Evolutionary conservation across 2,797 vertebrate species (phyloP).

Genomic region (Danio albolineatus): DNA sequence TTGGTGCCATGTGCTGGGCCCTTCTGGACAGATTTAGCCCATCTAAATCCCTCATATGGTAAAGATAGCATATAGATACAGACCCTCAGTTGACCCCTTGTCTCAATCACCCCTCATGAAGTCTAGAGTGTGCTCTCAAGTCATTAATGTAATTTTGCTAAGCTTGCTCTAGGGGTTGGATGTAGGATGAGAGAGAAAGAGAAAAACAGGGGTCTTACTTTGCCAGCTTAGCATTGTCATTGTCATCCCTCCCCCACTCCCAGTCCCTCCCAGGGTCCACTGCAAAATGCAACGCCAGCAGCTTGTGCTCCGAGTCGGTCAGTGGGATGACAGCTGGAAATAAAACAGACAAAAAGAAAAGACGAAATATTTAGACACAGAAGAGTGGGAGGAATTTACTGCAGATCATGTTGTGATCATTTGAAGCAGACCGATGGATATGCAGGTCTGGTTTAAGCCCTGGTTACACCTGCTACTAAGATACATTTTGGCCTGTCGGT

Average conservation of each 20-base stretch:
- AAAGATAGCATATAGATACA: slow-evolving; percentile 35
- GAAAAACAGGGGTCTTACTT: slow-evolving; percentile 85
- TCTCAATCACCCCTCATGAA: slow-evolving; percentile 20
- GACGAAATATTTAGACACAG: slow-evolving; percentile 7
- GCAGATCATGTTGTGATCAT: not conserved
- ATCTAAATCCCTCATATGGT: slow-evolving; percentile 65
- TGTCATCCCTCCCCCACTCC: slow-evolving; percentile 98
- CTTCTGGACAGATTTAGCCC: slow-evolving; percentile 62
- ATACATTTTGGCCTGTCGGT: too few relatives aligned
- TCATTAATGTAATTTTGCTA: not conserved
- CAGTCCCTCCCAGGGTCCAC: slow-evolving; percentile 97
- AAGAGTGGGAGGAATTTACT: not conserved
- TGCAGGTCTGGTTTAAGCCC: too few relatives aligned
- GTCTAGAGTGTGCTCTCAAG: not conserved
- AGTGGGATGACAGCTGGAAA: slow-evolving; percentile 95
- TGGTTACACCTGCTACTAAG: too few relatives aligned
- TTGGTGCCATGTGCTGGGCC: slow-evolving; percentile 64
- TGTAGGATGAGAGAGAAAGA: slow-evolving; percentile 7
- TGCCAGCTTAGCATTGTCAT: slow-evolving; percentile 92
- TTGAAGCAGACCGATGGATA: not conserved
- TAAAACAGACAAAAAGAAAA: slow-evolving; percentile 27
- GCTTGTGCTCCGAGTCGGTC: slow-evolving; percentile 98
- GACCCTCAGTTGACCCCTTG: slow-evolving; percentile 2
- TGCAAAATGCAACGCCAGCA: slow-evolving; percentile 96
- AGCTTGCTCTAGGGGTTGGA: slow-evolving; percentile 20